Base-by-base conservation (phyloP, 2,888 invertebrate species). In the Acrobasis consociella region DNA sequence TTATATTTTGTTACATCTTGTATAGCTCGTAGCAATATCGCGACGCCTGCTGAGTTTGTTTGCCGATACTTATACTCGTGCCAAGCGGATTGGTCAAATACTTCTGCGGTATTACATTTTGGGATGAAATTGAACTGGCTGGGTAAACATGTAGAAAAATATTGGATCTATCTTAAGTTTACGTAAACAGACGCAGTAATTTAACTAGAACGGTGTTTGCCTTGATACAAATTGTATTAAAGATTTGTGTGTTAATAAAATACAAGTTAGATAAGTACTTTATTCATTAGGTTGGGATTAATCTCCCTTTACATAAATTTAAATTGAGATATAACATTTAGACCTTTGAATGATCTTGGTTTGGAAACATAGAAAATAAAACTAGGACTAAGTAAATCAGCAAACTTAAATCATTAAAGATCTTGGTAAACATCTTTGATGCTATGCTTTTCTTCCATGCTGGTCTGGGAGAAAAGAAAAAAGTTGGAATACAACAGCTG, bases 101-200 rank as follows among this genome's bases (percentile, higher is more conserved):
- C 64, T 65, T 62, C 56, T 49, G 53, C 16, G 65, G 56, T 67
- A 66, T 69, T 67, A 66, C 55, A 64, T 67, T 65, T 64, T 62
- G 56, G 64, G 58, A 61, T 63, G 50, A 65, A 66, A 68, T 65
- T 62, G 60, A 64, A n/a, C 60, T 60, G 58, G 51, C 62, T 62
- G 39, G 13, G 67, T 58, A 65, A 66, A 67, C 65, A 67, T 56
- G 39, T 52, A 55, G 55, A 60, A 17, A 60, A 38, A 60, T 38
- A 51, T 50, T 50, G 38, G 9, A 60, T 38, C 11, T 38, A 50
- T 37, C 50, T 31, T 31, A 16, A 37, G 15, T 52, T 2, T 39
- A 55, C 9, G 55, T 39, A 38, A 53, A 55, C 55, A 31, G 31
- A 31, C 31, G 31, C 31, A 55, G 39, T 39, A 46, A n/a, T 11